Base-by-base conservation (phyloP, 2,113 vertebrate genomes). In the Syrrhaptes paradoxus region DNA sequence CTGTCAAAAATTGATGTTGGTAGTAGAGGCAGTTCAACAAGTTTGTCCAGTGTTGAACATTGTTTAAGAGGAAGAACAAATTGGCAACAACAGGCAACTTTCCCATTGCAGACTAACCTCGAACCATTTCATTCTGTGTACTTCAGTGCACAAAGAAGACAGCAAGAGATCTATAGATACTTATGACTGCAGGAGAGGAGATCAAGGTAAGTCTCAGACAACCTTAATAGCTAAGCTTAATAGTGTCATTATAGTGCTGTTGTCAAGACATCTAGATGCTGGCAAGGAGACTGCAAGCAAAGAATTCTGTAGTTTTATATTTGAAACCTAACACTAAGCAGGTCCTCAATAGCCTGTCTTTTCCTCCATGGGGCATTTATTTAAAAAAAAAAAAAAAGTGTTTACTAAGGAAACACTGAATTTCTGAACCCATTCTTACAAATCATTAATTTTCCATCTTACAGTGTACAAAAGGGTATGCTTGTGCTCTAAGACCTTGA, bases 11-110 rank as follows among this genome's bases (percentile, higher is more conserved):
- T 74, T 1, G 1, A 34, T 82, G 79, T 62, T 82, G 70, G 48
- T 55, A 80, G 58, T 55, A 84, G 76, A 87, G 45, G 48, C 85
- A 80, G 88, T 88, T 94, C 66, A 96, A 54, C 65, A 75, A 79
- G 38, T 85, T 67, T 63, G 36, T 68, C 66, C 61, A n/a, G 62
- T 7, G 1, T 2, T 76, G 58, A 84, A 76, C 34, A 17, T 45
- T 71, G 32, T 75, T 91, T 73, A 73, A 91, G 84, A 77, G n/a
- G 63, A 48, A 90, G 70, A 79, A 78, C 13, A 76, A 91, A 73
- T 54, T 91, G 76, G 49, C 85, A 90, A 57, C 59, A 90, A 52
- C 34, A 41, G 61, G 51, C 51, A 82, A 41, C 87, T 87, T 93
- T 92, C 68, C 76, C 61, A 48, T 15, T 75, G 66, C 66, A 48